These are phyloP conservation scores for Rhyzopertha dominica DNA, from an alignment of 1,140 invertebrate species.

Conservation along the genomic window DNA sequence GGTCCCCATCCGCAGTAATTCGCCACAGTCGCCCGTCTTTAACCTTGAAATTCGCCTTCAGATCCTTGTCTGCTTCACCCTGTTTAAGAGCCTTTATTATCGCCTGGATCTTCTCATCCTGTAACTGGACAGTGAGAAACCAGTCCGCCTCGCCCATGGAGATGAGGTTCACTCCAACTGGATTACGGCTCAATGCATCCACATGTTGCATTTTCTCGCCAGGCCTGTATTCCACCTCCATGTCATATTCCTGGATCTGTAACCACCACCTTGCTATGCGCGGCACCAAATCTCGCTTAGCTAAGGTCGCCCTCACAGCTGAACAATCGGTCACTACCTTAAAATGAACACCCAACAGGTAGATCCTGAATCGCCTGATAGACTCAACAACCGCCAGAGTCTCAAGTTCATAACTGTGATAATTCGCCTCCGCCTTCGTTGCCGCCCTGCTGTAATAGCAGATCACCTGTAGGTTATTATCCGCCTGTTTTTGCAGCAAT, in stretches of 20 bases:
- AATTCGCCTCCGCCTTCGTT: slow-evolving; percentile 23
- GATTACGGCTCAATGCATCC: slow-evolving; percentile 37
- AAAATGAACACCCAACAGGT: not conserved
- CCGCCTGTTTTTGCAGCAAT: not conserved
- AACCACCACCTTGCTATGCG: slow-evolving; percentile 41
- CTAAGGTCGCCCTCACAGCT: slow-evolving; percentile 24
- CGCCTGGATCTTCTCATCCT: too few species aligned
- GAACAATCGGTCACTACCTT: slow-evolving; percentile 24
- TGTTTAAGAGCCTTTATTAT: too few species aligned
- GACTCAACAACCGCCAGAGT: slow-evolving; percentile 22
- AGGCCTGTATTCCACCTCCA: slow-evolving; percentile 35
- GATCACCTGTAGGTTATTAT: slow-evolving; percentile 24
- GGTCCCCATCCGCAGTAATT: slow-evolving; percentile 3
- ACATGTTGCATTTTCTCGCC: slow-evolving; percentile 36
- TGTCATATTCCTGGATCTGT: slow-evolving; percentile 34
- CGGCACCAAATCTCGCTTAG: slow-evolving; percentile 34
- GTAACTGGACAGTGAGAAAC: too few species aligned
- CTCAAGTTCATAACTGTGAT: slow-evolving; percentile 30
- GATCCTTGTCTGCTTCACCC: slow-evolving; percentile 18
- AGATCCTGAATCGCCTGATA: slow-evolving; percentile 11
- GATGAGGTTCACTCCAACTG: slow-evolving; percentile 14
- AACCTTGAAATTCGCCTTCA: slow-evolving; percentile 29
- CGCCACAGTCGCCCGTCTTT: slow-evolving; percentile 32
- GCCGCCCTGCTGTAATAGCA: slow-evolving; percentile 32
- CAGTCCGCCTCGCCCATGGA: too few species aligned